Base-by-base conservation (phyloP, 2,797 vertebrate species). In the Sebastes trivittatus region DNA sequence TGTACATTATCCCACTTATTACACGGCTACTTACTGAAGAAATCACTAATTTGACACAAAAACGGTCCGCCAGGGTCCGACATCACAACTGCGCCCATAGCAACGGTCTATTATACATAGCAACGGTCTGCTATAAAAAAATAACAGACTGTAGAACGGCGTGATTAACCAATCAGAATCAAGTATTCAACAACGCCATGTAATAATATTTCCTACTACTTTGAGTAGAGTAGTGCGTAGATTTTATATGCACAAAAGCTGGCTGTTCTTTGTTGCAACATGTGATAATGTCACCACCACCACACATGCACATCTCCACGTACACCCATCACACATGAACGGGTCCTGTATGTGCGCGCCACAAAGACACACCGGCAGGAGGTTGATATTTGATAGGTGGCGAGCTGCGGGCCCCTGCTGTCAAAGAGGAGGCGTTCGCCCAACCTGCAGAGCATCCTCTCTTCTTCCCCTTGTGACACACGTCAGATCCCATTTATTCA, bases 361-460 rank as follows among this genome's bases (percentile, higher is more conserved):
- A 20, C 55, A 72, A 18, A 85, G 61, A 46, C 58, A 27, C 14
- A 22, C 54, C 56, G 25, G 16, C 34, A 14, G 49, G 71, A 72
- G 55, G 65, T 18, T 42, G 42, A 80, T 81, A 78, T 79, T 73
- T 82, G 42, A 68, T 81, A 73, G 27, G 0, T 11, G 38, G 56
- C 46, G 70, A 27, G 72, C 62, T 72, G 71, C 69, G 52, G 25
- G 38, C 56, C 54, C 69, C 76, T 62, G 80, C 77, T 71, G 81
- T 58, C 66, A 70, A 49, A 74, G 62, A 75, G 34, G 69, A 77
- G 59, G 30, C 23, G 27, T 74, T 78, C 46, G 72, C 56, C 59
- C 49, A 34, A 85, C 79, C 85, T 73, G 76, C 34, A 29, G 58
- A 83, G 67, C 49, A 1, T 72, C 72, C 11, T 29, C 46, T 67